phyloP scores from a whole-genome alignment of 35 echinoderm and acorn worm genomes.

The Ptychodera flava region DNA sequence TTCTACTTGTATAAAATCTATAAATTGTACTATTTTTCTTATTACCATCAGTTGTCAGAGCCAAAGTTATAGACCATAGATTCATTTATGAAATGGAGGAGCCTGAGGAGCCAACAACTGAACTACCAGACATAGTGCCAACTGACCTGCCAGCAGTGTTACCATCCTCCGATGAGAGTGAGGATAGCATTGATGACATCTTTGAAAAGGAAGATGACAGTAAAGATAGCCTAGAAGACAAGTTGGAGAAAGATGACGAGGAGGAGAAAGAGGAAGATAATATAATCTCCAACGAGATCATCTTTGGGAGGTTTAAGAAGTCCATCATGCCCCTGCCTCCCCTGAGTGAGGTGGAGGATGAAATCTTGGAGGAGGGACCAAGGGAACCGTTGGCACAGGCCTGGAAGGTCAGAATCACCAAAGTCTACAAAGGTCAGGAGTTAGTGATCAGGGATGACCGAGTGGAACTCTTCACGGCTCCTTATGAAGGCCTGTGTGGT shows the following conservation, averaged over 20 bases:
- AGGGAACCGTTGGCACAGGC: not conserved
- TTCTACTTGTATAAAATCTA: no score
- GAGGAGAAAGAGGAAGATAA: not conserved
- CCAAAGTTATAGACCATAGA: not conserved
- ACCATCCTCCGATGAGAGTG: no score
- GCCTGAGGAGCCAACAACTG: no score
- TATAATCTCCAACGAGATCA: not conserved
- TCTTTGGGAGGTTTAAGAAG: not conserved
- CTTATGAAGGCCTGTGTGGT: not conserved
- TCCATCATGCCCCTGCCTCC: not conserved
- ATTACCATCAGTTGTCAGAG: not conserved
- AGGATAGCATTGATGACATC: no score
- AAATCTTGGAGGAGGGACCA: not conserved
- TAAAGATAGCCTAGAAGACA: no score
- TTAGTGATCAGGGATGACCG: not conserved
- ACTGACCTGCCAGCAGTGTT: no score
- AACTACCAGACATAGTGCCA: not conserved
- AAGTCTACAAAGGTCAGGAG: slow-evolving; percentile 12
- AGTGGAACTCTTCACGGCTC: not conserved
- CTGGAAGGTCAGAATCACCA: slow-evolving; percentile 4
- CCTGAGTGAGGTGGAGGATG: not conserved
- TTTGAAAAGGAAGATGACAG: no score
- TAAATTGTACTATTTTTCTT: no score
- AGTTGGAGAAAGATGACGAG: not conserved
- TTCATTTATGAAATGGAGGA: not conserved